Base-by-base conservation (phyloP, 1,140 invertebrate species). In the Oryzaephilus surinamensis region DNA sequence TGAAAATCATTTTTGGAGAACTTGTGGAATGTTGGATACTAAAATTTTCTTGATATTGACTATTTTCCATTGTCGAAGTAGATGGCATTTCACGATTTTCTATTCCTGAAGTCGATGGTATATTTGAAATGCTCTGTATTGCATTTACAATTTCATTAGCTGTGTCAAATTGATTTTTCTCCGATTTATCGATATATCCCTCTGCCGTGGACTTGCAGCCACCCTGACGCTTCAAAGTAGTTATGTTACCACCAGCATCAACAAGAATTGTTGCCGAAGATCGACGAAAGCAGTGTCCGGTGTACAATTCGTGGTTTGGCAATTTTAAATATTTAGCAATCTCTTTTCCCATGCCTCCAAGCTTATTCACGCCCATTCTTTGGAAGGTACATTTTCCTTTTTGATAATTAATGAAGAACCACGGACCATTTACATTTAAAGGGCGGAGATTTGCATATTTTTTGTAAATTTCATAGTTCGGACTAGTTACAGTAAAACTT, bases 331-430 rank as follows among this genome's bases (percentile, higher is more conserved):
- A 26, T 11, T n/a, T 29, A 18, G 35, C 35, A 10, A 38, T 29
- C 20, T 38, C 19, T 19, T 38, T 38, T 20, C 26, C 16, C 18
- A 38, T 38, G 16, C 14, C 24, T 2, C 28, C 33, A 29, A 52
- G 31, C 24, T 41, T 51, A 23, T 52, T 32, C 19, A 36, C 40
- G 2, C 52, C 28, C 13, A 43, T 21, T 14, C 18, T 17, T 30
- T 28, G 32, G 16, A 16, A 12, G 21, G 28, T 36, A 30, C 31
- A 45, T 43, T 38, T 39, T 13, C 28, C 20, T 14, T 21, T 20
- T 17, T 11, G n/a, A 15, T 20, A 41, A 29, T 26, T 32, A 18
- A 31, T 10, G 37, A 46, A 34, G 7, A 41, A 46, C 15, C n/a
- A 15, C 4, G 14, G 1, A 7, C 11, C 3, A 6, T 34, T 33